phyloP scores from a whole-genome alignment of 2,888 invertebrate species.

The Catocala fraxini region DNA sequence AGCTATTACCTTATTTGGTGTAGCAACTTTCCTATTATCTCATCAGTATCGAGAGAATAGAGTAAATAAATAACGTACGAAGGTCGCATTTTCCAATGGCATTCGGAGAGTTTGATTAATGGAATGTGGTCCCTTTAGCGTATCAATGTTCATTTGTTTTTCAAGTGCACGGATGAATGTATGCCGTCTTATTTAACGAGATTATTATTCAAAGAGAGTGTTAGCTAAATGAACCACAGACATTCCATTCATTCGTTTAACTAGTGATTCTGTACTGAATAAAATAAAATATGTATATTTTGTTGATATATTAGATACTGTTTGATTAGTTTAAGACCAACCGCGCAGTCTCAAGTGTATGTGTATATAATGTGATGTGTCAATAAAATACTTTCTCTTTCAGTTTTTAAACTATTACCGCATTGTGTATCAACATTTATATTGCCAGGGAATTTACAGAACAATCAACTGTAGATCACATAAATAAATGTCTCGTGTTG shows the following conservation, averaged over 20 bases:
- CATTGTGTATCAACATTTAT: too few species aligned
- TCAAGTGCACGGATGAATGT: conserved; percentile 43
- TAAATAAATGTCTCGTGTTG: too few species aligned
- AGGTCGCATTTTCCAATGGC: conserved; percentile 41
- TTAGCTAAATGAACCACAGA: conserved; percentile 12
- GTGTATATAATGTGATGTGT: too few species aligned
- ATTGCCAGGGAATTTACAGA: too few species aligned
- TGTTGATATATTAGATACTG: neutral
- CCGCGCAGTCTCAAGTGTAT: neutral
- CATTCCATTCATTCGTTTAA: conserved; percentile 13
- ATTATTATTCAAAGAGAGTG: conserved; percentile 45
- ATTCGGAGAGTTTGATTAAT: conserved; percentile 60
- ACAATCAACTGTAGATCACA: too few species aligned
- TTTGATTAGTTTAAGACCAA: neutral
- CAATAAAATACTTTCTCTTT: too few species aligned
- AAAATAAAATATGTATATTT: conserved; percentile 1
- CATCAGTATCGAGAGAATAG: conserved; percentile 30
- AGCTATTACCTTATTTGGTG: conserved; percentile 38
- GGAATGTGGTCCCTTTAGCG: conserved; percentile 57
- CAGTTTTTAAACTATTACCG: too few species aligned
- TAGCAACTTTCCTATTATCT: conserved; percentile 42
- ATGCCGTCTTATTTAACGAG: conserved; percentile 53
- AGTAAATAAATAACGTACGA: conserved; percentile 39
- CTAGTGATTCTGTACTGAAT: neutral
- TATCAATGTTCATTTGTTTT: conserved; percentile 61